A percentile compares a stretch with the other conserved stretches of the same genome.
phyloP scores from a whole-genome alignment of 1,140 invertebrate genomes.

The Drosophila bipectinata region DNA sequence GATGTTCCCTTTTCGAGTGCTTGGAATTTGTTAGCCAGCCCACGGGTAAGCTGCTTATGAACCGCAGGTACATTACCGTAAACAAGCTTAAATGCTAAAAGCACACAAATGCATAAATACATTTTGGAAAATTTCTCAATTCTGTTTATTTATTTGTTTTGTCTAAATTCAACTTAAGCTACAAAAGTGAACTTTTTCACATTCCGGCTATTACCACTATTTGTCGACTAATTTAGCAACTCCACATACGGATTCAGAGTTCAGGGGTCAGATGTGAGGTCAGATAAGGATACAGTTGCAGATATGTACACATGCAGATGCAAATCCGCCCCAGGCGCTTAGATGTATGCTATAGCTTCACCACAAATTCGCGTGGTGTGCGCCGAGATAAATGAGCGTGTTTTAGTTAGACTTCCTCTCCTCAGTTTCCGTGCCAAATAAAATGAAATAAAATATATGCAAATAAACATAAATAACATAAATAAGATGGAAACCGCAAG shows the following conservation, averaged over 20 bases:
- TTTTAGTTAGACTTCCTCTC: conserved; percentile 44
- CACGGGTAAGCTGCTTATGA: conserved; percentile 26
- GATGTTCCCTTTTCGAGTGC: neutral
- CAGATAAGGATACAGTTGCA: conserved; percentile 2
- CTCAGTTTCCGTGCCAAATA: conserved; percentile 34
- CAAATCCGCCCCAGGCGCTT: conserved; percentile 17
- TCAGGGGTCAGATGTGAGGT: neutral
- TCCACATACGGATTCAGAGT: neutral
- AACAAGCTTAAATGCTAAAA: conserved; percentile 8
- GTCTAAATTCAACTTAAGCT: conserved; percentile 32
- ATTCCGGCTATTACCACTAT: conserved; percentile 37
- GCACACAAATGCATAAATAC: neutral
- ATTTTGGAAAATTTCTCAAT: neutral
- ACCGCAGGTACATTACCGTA: conserved; percentile 15
- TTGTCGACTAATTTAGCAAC: conserved; percentile 59
- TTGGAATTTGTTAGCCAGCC: neutral
- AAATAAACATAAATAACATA: conserved; percentile 74
- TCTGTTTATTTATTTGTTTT: conserved; percentile 23
- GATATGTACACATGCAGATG: conserved; percentile 2
- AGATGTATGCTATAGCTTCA: conserved; percentile 38
- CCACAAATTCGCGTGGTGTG: conserved; percentile 55
- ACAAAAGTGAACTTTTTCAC: conserved; percentile 28
- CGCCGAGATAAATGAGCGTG: conserved; percentile 53
- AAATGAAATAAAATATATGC: conserved; percentile 56
- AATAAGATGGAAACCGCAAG: conserved; percentile 68